A percentile compares a stretch with the other conserved stretches of the same genome.
Conservation (phyloP, 1,140 invertebrate genomes). For the Coelopa frigida region DNA sequence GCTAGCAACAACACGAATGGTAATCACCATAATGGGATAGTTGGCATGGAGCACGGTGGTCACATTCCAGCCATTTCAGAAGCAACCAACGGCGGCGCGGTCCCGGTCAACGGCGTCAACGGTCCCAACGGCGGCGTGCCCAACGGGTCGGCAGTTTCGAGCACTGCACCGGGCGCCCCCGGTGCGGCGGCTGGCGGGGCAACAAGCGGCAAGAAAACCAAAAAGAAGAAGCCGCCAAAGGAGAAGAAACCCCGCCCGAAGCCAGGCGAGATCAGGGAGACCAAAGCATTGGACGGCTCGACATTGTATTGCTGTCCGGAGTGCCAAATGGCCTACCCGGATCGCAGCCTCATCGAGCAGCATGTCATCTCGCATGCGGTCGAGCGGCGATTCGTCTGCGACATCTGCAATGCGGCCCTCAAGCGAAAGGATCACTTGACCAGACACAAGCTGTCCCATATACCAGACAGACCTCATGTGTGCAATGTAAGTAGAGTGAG, state of each 20-base stretch:
- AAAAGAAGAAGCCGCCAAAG: slow-evolving; percentile 68
- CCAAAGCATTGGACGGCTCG: slow-evolving; percentile 73
- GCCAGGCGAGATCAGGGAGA: slow-evolving; percentile 73
- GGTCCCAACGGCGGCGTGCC: slow-evolving; percentile 3
- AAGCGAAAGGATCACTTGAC: slow-evolving; percentile 77
- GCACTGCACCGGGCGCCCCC: slow-evolving; percentile 20
- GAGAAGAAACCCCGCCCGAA: slow-evolving; percentile 62
- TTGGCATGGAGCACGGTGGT: slow-evolving; percentile 31
- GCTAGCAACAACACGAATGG: slow-evolving; percentile 30
- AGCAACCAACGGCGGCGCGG: slow-evolving; percentile 27
- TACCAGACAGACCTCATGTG: slow-evolving; percentile 72
- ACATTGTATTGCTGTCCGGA: slow-evolving; percentile 79
- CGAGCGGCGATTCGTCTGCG: slow-evolving; percentile 71
- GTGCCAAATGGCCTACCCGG: slow-evolving; percentile 80
- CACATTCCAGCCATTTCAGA: slow-evolving; percentile 39
- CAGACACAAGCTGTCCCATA: slow-evolving; percentile 72
- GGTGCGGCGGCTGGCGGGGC: slow-evolving; percentile 24
- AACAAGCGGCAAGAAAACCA: slow-evolving; percentile 64
- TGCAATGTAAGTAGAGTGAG: slow-evolving; percentile 53
- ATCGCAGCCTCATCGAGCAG: slow-evolving; percentile 71
- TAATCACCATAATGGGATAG: slow-evolving; percentile 16
- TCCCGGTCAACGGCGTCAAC: slow-evolving; percentile 5
- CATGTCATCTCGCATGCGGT: slow-evolving; percentile 76
- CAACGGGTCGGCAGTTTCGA: slow-evolving; percentile 24
- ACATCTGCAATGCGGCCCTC: slow-evolving; percentile 75